Evolutionary conservation across 1,140 invertebrate species (phyloP), one percentile per base, ranked within the genome.

Genomic region (Eufriesea mexicana): DNA sequence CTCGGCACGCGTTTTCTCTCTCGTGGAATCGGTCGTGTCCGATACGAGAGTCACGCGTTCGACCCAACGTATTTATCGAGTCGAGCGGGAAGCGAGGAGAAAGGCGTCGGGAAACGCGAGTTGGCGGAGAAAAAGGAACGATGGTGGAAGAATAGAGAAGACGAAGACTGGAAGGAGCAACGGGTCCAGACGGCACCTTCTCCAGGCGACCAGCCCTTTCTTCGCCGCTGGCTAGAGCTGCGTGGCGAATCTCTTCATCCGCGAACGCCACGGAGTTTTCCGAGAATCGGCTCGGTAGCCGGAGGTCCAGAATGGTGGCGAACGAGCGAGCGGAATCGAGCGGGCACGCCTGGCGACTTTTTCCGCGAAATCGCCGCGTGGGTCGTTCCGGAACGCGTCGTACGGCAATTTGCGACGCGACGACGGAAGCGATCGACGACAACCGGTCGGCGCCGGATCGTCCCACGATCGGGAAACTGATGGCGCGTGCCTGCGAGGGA

Each of bases 181-280:
- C 62, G 62, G 20, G 20, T 45, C 20, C 42, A 45, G n/a, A n/a
- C n/a, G n/a, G n/a, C n/a, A n/a, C n/a, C n/a, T n/a, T n/a, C n/a
- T n/a, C n/a, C n/a, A n/a, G n/a, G n/a, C n/a, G n/a, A 20, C 0
- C 10, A 5, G 20, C 42, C 42, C 72, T 75, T 71, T 64, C 67
- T 64, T 83, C 73, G 51, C 42, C 18, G 47, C 28, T 67, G 28
- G n/a, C 20, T n/a, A 51, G 67, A 80, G 51, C 67, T 73, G 77
- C 88, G 71, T 88, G 61, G 71, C 86, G 83, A 88, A 89, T 89
- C 81, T 72, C 80, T 85, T 85, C 79, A 84, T 86, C 74, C 83
- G 79, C 64, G 66, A 79, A 79, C 68, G 76, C 64, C 57, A 57
- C 70, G 71, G 57, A 77, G 66, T 75, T 83, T 83, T 70, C 75